A percentile compares a stretch with the other conserved stretches of the same genome.
phyloP scores from a whole-genome alignment of 2,888 invertebrate genomes.

The Argyresthia goedartella region DNA sequence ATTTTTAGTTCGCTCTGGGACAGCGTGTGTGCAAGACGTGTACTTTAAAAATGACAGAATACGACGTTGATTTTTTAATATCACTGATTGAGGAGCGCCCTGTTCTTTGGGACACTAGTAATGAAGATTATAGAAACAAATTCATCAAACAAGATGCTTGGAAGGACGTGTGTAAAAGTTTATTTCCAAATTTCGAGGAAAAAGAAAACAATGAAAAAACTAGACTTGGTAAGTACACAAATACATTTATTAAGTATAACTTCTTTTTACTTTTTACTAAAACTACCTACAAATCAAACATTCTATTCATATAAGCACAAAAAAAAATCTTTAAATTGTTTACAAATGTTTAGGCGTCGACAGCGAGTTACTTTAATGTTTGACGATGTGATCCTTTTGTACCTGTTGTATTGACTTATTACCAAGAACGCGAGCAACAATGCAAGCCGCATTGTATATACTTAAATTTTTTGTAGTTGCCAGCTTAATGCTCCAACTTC shows the following conservation, averaged over 20 bases:
- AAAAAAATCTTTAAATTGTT: too few species aligned
- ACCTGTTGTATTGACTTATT: too few species aligned
- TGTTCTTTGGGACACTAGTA: constrained; percentile 18
- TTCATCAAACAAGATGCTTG: constrained; percentile 14
- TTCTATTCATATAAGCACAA: too few species aligned
- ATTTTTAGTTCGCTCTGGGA: too few species aligned
- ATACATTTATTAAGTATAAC: constrained; percentile 8
- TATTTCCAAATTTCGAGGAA: constrained; percentile 17
- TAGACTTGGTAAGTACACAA: constrained; percentile 16
- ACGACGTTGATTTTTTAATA: constrained; percentile 12
- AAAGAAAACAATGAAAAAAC: constrained; percentile 19
- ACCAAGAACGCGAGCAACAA: too few species aligned
- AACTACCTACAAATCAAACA: too few species aligned
- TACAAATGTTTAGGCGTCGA: too few species aligned
- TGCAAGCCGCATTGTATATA: background rate
- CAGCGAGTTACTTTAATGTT: too few species aligned
- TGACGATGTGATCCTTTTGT: too few species aligned
- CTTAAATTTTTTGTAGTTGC: constrained; percentile 18
- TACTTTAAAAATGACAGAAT: too few species aligned
- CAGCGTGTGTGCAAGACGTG: too few species aligned
- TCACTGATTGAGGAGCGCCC: constrained; percentile 12
- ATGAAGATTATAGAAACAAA: constrained; percentile 19
- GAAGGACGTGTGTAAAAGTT: constrained; percentile 17
- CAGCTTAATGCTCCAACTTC: constrained; percentile 16
- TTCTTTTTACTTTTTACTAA: too few species aligned